phyloP scores from a whole-genome alignment of 2,797 vertebrate genomes.

The Okamejei kenojei region DNA sequence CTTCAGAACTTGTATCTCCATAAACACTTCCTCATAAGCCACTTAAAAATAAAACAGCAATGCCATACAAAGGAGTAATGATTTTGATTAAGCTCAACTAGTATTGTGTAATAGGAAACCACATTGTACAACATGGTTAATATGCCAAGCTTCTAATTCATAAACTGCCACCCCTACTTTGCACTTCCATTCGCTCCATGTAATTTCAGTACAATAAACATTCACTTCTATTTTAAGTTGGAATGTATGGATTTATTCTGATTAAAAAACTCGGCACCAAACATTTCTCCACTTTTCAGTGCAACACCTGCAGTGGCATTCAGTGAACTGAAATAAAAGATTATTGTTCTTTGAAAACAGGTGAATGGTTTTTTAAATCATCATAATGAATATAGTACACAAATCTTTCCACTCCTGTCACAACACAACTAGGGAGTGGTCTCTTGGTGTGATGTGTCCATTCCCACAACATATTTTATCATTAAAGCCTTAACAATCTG shows the following conservation, averaged over 20 bases:
- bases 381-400: neutral
- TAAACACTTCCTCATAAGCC: neutral
- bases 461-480: neutral
- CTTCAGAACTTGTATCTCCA: too few relatives aligned
- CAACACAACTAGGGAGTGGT: neutral
- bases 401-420: neutral
- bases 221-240: neutral
- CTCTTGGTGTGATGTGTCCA: neutral
- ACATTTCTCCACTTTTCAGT: neutral
- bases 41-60: too few relatives aligned
- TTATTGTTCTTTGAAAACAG: neutral
- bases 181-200: neutral
- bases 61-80: neutral
- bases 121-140: neutral
- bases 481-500: neutral
- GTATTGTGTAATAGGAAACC: neutral
- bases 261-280: neutral
- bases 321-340: neutral
- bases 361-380: neutral
- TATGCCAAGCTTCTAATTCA: neutral
- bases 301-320: neutral
- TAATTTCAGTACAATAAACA: neutral
- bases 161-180: conserved; percentile 7
- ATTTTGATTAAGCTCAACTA: neutral
- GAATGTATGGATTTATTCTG: neutral